These are phyloP conservation scores for Drosophila seguyi DNA, from an alignment of 1,140 invertebrate species.

Conservation along the genomic window DNA sequence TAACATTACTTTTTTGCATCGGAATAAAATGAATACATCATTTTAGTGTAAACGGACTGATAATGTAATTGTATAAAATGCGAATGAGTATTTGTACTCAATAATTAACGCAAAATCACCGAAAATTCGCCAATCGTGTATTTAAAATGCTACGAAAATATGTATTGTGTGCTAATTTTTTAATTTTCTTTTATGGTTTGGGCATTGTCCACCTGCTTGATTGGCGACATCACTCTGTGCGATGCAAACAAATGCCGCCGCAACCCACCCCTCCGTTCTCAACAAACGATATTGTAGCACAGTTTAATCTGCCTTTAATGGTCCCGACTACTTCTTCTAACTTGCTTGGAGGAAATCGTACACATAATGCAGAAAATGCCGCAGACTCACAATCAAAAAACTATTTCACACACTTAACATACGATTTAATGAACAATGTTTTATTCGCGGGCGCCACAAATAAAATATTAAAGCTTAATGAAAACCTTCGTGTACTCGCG, in stretches of 20 bases:
- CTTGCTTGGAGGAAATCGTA: slow-evolving; percentile 35
- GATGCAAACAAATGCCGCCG: slow-evolving; percentile 16
- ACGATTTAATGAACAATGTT: slow-evolving; percentile 88
- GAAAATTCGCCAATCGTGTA: not conserved
- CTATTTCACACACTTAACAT: slow-evolving; percentile 87
- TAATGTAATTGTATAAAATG: slow-evolving; percentile 20
- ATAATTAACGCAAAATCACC: not conserved
- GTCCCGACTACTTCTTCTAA: slow-evolving; percentile 36
- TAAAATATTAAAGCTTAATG: slow-evolving; percentile 92
- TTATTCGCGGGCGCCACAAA: slow-evolving; percentile 93
- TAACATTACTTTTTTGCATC: not conserved
- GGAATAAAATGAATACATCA: not conserved
- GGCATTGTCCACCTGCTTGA: slow-evolving; percentile 19
- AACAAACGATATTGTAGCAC: slow-evolving; percentile 76
- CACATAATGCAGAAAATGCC: slow-evolving; percentile 7
- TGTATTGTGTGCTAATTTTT: slow-evolving; percentile 1
- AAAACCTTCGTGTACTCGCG: slow-evolving; percentile 90
- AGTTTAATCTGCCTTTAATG: slow-evolving; percentile 62
- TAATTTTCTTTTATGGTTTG: slow-evolving; percentile 17
- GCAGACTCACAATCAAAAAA: slow-evolving; percentile 51
- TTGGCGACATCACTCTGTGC: slow-evolving; percentile 10
- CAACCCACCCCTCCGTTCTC: slow-evolving; percentile 21
- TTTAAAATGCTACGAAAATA: slow-evolving; percentile 29
- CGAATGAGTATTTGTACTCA: not conserved
- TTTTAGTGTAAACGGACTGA: not conserved